Percentiles rank a stretch among this genome's conserved stretches.
These are phyloP conservation scores for Iguana delicatissima DNA, from an alignment of 2,797 vertebrate species.

Conservation along the genomic window DNA sequence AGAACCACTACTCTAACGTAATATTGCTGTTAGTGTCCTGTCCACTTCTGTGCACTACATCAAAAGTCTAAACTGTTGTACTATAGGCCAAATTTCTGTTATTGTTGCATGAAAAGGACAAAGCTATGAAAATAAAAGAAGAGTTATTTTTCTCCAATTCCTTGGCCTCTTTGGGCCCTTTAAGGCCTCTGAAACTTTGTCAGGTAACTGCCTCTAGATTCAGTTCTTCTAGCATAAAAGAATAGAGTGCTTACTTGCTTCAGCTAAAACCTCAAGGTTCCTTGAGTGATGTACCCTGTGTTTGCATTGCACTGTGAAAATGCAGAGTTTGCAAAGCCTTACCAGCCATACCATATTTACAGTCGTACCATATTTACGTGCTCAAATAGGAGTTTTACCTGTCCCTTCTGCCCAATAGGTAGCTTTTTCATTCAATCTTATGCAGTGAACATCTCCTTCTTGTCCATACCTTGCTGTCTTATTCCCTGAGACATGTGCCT, in stretches of 20 bases:
- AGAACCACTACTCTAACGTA: too few relatives aligned
- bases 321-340: not conserved
- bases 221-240: not conserved
- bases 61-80: not conserved
- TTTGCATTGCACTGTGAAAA: too few relatives aligned
- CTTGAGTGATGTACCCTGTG: not conserved
- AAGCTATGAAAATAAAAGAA: not conserved
- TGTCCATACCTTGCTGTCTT: not conserved
- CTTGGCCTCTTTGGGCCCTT: not conserved
- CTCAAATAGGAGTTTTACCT: not conserved
- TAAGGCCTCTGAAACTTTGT: not conserved
- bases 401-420: not conserved
- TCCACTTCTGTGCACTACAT: not conserved
- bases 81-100: not conserved
- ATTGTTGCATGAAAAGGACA: not conserved
- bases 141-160: too few relatives aligned
- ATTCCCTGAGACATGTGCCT: conserved; percentile 32
- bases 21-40: not conserved
- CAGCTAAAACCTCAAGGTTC: not conserved
- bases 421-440: not conserved
- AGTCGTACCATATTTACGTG: not conserved
- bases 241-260: not conserved
- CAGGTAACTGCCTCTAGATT: too few relatives aligned
- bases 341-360: not conserved
- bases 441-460: not conserved